Conservation (phyloP, 2,888 invertebrate genomes). For the Sialis fuliginosa region DNA sequence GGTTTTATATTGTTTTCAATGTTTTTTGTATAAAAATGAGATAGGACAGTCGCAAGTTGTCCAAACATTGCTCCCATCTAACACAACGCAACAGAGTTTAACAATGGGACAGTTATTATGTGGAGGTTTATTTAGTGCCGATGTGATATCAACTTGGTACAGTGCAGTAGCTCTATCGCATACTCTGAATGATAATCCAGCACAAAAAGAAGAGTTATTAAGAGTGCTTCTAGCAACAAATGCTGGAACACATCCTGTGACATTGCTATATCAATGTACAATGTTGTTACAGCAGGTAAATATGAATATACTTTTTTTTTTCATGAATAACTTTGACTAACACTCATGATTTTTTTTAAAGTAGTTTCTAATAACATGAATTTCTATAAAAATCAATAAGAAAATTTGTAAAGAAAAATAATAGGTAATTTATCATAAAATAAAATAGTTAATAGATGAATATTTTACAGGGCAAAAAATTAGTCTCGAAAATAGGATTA, state of each 20-base stretch:
- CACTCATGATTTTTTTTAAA: too few species aligned
- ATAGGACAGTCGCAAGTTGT: constrained; percentile 74
- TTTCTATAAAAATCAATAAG: too few species aligned
- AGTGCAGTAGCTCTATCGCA: constrained; percentile 83
- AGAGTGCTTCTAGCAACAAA: constrained; percentile 79
- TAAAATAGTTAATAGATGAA: too few species aligned
- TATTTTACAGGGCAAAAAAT: constrained; percentile 40
- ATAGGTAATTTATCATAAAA: too few species aligned
- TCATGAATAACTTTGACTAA: too few species aligned
- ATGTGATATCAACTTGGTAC: constrained; percentile 89
- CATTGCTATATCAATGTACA: constrained; percentile 78
- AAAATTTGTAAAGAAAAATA: too few species aligned
- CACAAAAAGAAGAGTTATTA: constrained; percentile 77
- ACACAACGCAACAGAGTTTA: constrained; percentile 50
- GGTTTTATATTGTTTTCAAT: constrained; percentile 94
- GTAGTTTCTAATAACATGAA: too few species aligned
- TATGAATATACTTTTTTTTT: too few species aligned
- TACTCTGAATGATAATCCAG: constrained; percentile 67
- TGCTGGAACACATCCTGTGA: constrained; percentile 68
- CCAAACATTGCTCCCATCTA: constrained; percentile 79
- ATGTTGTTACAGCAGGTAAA: constrained; percentile 44
- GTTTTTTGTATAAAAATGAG: constrained; percentile 86
- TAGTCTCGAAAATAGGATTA: constrained; percentile 74
- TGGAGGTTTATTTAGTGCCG: constrained; percentile 77
- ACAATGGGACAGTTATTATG: constrained; percentile 82